Base-by-base conservation (phyloP, 2,797 vertebrate species). In the Cryptoprocta ferox region DNA sequence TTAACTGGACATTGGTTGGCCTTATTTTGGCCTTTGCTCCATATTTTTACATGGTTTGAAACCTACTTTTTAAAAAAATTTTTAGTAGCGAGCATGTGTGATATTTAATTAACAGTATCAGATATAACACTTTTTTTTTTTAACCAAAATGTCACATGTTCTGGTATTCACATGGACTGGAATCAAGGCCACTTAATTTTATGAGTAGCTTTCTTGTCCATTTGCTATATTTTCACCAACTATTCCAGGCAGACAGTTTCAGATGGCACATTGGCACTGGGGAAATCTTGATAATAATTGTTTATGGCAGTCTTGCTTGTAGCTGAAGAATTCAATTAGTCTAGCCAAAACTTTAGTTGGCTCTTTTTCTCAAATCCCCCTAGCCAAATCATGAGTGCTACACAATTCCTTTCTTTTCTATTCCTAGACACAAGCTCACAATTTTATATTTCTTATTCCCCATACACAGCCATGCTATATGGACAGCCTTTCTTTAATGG, bases 271-370 rank as follows among this genome's bases (percentile, higher is more conserved):
- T 19, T 68, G 35, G 59, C 53, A 89, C 50, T 63, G 30, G 35
- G 13, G 35, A 82, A 76, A 88, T 86, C 30, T 83, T 78, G 92
- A 95, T 89, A 42, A 71, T 76, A 93, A 89, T 87, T 80, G 21
- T 35, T 86, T 80, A 63, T n/a, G 70, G 32, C 75, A 97, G 39
- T 76, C 56, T 96, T 95, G 50, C 15, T 70, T 92, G 2, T 76
- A 84, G 42, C 13, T 87, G 24, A 56, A 95, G 61, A 96, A 97
- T 89, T 90, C 19, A 93, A 61, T 84, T 87, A 90, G 56, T 75
- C 39, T 7, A 90, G 66, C 42, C 59, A 85, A 96, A 96, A 89
- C 61, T 89, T 83, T 65, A 81, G 10, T 66, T 70, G 80, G 9
- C 75, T 87, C 32, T 92, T 92, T 28, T 95, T 90, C 59, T 12